Evolutionary conservation across 2,888 invertebrate genomes (phyloP).

Genomic region (Beris morrisii): DNA sequence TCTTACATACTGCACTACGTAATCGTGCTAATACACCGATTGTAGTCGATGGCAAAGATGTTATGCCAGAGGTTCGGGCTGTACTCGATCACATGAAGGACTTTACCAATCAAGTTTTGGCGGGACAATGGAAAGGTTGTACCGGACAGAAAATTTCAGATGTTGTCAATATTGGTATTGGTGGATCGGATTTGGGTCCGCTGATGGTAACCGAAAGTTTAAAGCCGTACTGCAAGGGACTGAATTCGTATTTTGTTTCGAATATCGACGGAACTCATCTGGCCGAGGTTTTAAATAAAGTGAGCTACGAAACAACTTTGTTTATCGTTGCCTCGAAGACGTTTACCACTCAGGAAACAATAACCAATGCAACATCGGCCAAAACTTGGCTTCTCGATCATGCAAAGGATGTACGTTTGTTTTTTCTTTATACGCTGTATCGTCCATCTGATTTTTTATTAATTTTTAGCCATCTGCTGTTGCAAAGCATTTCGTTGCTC

Average conservation of each 20-base stretch:
- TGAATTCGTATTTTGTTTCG: constrained; percentile 92
- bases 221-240: constrained; percentile 84
- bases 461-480: constrained; percentile 71
- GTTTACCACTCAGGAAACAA: constrained; percentile 98
- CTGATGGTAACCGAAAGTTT: constrained; percentile 99
- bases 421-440: constrained; percentile 11
- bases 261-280: constrained; percentile 99
- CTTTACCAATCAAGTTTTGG: constrained; percentile 78
- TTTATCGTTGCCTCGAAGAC: constrained; percentile 99
- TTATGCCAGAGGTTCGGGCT: constrained; percentile 88
- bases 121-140: constrained; percentile 74
- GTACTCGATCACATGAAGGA: constrained; percentile 94
- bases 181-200: constrained; percentile 98
- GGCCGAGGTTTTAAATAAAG: constrained; percentile 85
- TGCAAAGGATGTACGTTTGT: constrained; percentile 76
- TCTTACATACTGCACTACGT: constrained; percentile 91
- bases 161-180: constrained; percentile 98
- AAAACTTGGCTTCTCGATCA: constrained; percentile 89
- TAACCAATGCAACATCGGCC: constrained; percentile 98
- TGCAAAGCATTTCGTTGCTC: constrained; percentile 96
- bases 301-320: constrained; percentile 90
- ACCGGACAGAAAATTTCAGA: constrained; percentile 95
- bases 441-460: constrained; percentile 12
- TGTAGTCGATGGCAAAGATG: constrained; percentile 82
- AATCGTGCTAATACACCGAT: constrained; percentile 73